Percentiles rank a stretch among this genome's conserved stretches.
Evolutionary conservation across 2,797 vertebrate genomes (phyloP).

Genomic region (Pitangus sulphuratus): DNA sequence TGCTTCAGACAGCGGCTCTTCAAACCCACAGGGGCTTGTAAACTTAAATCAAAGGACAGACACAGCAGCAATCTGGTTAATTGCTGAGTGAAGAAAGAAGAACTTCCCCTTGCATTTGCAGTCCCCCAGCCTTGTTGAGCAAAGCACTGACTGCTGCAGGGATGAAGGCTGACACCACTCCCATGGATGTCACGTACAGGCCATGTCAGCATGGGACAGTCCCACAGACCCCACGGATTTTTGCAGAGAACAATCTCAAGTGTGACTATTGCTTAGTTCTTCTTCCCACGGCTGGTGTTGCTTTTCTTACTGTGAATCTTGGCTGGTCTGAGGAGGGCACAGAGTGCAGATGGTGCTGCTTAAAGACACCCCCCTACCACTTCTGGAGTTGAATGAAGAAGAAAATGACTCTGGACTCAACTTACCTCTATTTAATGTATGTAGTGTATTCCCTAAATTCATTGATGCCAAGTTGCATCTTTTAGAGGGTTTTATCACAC

Average conservation of each 20-base stretch:
- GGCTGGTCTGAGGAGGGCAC: not conserved
- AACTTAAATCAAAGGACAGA: conserved; percentile 36
- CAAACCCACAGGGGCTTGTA: conserved; percentile 33
- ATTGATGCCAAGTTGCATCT: conserved; percentile 1
- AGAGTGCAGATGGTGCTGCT: not conserved
- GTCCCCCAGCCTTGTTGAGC: conserved; percentile 61
- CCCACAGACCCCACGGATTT: not conserved
- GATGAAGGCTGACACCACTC: not conserved
- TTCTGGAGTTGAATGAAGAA: not conserved
- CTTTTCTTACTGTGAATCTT: conserved; percentile 54
- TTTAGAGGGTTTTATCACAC: conserved; percentile 6
- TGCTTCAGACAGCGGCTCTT: conserved; percentile 50
- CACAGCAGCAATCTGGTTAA: conserved; percentile 65
- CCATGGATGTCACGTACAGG: not conserved
- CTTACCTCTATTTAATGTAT: conserved; percentile 28
- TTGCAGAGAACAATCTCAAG: not conserved
- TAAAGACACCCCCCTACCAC: not conserved
- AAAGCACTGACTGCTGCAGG: conserved; percentile 53
- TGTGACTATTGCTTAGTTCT: not conserved
- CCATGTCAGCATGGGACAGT: not conserved
- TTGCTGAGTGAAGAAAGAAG: conserved; percentile 54
- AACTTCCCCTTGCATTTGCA: conserved; percentile 13
- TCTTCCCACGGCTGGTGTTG: not conserved
- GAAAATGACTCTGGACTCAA: not conserved
- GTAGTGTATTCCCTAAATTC: not conserved